Base-by-base conservation (phyloP, 2,113 vertebrate genomes). In the Pteronura brasiliensis region DNA sequence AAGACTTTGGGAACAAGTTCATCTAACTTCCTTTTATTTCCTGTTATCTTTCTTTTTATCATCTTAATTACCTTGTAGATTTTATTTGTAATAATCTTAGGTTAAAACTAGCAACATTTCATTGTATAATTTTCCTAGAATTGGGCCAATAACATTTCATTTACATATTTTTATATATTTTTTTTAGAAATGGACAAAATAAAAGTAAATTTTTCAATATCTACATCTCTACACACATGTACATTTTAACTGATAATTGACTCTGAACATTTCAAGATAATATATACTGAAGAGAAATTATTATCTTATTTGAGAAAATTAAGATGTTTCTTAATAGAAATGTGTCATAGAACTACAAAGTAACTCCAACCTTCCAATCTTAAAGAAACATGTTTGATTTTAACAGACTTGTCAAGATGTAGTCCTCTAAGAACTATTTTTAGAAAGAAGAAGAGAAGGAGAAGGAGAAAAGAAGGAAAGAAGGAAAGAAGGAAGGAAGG, bases 141-240 rank as follows among this genome's bases (percentile, higher is more conserved):
- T 47, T 49, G 3, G 39, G 34, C 76, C 4, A 21, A 11, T 76
- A 84, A 91, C 87, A 49, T 92, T 34, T 77, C 14, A 59, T 17
- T 92, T 57, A 52, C 0, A 17, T 63, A 15, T 72, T 94, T 71
- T n/a, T 31, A 92, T 44, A 34, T n/a, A 88, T 47, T 47, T 57
- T 57, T 59, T 59, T 79, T 84, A 57, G 23, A 80, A 96, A 63
- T 77, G 2, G 13, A 29, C 31, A 34, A 72, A 93, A 88, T 69
- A 81, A 84, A 92, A n/a, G 11, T 63, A 29, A 17, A 36, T 47
- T 59, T 55, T 92, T 84, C 21, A 65, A 69, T 74, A 27, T 69
- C 4, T 61, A 11, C 42, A 71, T 92, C 7, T 42, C 29, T 55
- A 67, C 3, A 36, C 27, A 65, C 29, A 61, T 2, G 21, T 65